Evolutionary conservation across 2,113 vertebrate genomes (phyloP).

Genomic region (Xiphophorus couchianus): DNA sequence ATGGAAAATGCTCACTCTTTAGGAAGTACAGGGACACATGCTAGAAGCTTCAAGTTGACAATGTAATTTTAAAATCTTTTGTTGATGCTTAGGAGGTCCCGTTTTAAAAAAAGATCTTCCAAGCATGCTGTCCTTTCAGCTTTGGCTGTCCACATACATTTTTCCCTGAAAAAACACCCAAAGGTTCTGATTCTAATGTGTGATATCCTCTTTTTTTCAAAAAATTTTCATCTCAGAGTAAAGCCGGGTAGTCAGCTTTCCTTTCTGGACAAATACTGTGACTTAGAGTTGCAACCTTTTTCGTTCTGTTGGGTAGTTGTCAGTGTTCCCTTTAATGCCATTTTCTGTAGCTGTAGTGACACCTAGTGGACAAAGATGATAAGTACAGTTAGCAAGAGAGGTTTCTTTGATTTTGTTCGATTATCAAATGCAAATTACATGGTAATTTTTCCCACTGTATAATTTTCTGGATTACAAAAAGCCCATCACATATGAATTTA

Average conservation of each 20-base stretch:
- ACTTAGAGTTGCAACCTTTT: slow-evolving; percentile 8
- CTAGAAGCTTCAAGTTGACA: neutral
- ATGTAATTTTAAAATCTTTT: neutral
- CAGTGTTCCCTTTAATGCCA: neutral
- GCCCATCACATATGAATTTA: neutral
- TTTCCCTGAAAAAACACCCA: neutral
- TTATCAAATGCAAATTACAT: neutral
- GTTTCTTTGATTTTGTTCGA: neutral
- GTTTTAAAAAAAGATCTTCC: neutral
- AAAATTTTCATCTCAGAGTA: neutral
- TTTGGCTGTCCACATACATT: neutral
- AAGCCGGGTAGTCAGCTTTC: neutral
- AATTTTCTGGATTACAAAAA: neutral
- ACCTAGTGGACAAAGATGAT: slow-evolving; percentile 64
- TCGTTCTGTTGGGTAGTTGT: slow-evolving; percentile 7
- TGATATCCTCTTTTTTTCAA: neutral
- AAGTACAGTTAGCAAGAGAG: slow-evolving; percentile 34
- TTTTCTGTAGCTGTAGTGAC: slow-evolving; percentile 54
- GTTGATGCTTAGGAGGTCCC: neutral
- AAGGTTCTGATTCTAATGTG: neutral
- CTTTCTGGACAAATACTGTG: neutral
- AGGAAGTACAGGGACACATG: neutral
- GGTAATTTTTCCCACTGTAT: neutral
- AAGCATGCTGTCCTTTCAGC: neutral
- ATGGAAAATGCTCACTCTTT: slow-evolving; percentile 4